Evolutionary conservation across 2,888 invertebrate genomes (phyloP).

Genomic region (Agrilus cyanescens): DNA sequence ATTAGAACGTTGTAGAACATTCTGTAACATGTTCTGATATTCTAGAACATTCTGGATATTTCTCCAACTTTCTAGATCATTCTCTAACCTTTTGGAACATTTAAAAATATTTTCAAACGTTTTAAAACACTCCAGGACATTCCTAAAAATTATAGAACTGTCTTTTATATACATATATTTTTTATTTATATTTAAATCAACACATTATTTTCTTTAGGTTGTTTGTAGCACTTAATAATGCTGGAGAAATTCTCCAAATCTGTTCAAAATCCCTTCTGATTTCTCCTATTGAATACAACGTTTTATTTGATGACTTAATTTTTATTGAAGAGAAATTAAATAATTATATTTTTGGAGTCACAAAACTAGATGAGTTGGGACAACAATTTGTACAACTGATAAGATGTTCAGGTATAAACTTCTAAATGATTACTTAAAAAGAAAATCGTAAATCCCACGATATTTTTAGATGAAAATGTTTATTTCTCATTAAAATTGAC

Average conservation of each 20-base stretch:
- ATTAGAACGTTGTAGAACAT: too few relatives aligned
- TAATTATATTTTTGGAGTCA: slow-evolving; percentile 7
- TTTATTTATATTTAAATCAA: slow-evolving; percentile 3
- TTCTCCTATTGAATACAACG: slow-evolving; percentile 13
- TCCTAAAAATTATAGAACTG: too few relatives aligned
- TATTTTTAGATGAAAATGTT: slow-evolving; percentile 17
- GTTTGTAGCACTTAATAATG: slow-evolving; percentile 17
- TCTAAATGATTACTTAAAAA: background rate
- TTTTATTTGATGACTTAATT: slow-evolving; percentile 18
- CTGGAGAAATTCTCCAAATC: slow-evolving; percentile 18
- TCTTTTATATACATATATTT: too few relatives aligned
- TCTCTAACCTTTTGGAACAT: too few relatives aligned
- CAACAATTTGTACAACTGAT: slow-evolving; percentile 10
- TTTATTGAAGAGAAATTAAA: slow-evolving; percentile 13
- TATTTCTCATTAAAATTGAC: slow-evolving; percentile 23
- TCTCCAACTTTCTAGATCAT: too few relatives aligned
- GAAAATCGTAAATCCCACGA: background rate
- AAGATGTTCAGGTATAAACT: slow-evolving; percentile 11
- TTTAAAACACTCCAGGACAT: too few relatives aligned
- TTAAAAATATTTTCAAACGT: too few relatives aligned
- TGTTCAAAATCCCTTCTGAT: slow-evolving; percentile 18
- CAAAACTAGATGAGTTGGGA: slow-evolving; percentile 8
- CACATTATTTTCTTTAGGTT: slow-evolving; percentile 10
- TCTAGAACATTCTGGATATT: too few relatives aligned
- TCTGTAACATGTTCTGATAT: too few relatives aligned